Evolutionary conservation across 2,113 vertebrate species (phyloP), one percentile per base, ranked within the genome.

Genomic region (Bostrychus sinensis): DNA sequence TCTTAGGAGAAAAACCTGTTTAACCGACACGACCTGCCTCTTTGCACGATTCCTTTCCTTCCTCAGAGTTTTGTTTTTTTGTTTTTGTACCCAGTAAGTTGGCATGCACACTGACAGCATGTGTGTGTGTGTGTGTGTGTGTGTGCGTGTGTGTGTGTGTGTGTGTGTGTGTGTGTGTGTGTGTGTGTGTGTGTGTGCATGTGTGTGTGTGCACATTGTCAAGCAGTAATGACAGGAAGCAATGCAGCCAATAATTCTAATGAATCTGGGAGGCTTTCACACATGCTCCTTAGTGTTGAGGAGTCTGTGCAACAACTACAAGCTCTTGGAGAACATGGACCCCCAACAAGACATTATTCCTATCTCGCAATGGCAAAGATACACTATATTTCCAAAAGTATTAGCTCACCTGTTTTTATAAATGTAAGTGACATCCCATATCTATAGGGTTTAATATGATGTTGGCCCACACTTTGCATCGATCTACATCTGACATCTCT

Each of bases 181-280:
- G 84, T 73, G n/a, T 22, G 2, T 57, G 42, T 48, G 9, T 70
- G 86, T 75, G 19, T 70, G 84, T 73, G 51, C 3, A 0, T 22
- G 2, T 57, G 42, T 48, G 9, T 70, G 86, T 75, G 19, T 70
- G 84, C 71, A n/a, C n/a, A 58, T 77, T 77, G 66, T 84, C 73
- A 77, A 58, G 74, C 73, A 55, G 51, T 28, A 51, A 50, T 56
- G 37, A 74, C 66, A 56, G 39, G 41, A 20, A 17, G 60, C 8
- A 65, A 0, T 9, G 55, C 38, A 7, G 50, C 14, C 34, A 7
- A 4, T 69, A 62, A 67, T 32, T 48, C 22, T 48, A 62, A 22
- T 56, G 56, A 45, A 20, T 55, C 1, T 1, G 37, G 36, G 4
- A 41, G 61, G 28, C 13, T 34, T 34, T 39, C 37, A 13, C 11